Conservation (phyloP, 2,888 invertebrate species). For the Drosophila nr. perissopoda region DNA sequence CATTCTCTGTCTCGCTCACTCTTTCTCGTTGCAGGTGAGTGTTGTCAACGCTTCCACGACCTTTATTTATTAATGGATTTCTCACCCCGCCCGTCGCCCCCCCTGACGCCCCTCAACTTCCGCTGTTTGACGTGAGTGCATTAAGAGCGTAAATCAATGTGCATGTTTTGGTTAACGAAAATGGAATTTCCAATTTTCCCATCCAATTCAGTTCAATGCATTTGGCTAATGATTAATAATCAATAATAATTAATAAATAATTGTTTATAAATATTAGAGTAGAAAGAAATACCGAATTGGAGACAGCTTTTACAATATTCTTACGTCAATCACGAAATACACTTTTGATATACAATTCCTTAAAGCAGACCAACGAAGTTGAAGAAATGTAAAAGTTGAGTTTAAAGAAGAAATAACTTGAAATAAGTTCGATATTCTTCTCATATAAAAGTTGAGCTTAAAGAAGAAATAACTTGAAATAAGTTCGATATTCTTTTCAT, state of each 20-base stretch:
- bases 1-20: constrained; percentile 19
- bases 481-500: not conserved
- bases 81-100: constrained; percentile 46
- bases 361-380: not conserved
- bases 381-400: not conserved
- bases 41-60: constrained; percentile 60
- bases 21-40: constrained; percentile 65
- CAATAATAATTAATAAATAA: not conserved
- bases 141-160: constrained; percentile 37
- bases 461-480: not conserved
- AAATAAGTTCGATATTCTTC: not conserved
- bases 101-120: not conserved
- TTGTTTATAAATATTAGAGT: not conserved
- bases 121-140: constrained; percentile 55
- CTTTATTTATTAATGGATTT: constrained; percentile 77
- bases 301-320: not conserved
- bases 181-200: constrained; percentile 29
- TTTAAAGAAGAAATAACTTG: not conserved
- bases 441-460: not conserved
- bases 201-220: not conserved
- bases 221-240: constrained; percentile 14
- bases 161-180: constrained; percentile 31
- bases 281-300: not conserved
- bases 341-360: not conserved
- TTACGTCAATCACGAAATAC: not conserved